Evolutionary conservation across 2,113 vertebrate genomes (phyloP).

Genomic region (Ginglymostoma cirratum): DNA sequence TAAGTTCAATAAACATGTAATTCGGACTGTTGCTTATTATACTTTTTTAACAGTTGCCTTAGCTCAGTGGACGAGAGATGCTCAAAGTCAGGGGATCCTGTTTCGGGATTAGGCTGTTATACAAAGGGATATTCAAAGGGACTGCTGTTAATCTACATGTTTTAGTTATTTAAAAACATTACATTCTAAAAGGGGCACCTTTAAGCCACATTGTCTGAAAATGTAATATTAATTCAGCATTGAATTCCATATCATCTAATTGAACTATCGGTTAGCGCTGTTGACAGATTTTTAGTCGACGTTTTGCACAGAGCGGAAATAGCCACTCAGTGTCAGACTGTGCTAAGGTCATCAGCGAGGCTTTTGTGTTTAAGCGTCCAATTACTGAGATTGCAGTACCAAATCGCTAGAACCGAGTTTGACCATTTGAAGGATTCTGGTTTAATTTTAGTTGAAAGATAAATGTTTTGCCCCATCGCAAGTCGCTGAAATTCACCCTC

Average conservation of each 20-base stretch:
- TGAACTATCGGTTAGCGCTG: not conserved
- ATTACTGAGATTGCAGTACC: not conserved
- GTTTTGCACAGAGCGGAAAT: not conserved
- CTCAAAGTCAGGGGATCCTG: not conserved
- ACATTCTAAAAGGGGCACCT: not conserved
- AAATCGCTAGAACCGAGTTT: not conserved
- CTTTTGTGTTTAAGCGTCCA: not conserved
- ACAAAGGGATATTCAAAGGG: not conserved
- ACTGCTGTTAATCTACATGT: not conserved
- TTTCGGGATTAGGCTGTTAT: not conserved
- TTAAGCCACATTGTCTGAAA: not conserved
- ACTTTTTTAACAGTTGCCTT: not conserved
- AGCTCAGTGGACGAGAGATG: no score
- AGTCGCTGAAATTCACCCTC: no score
- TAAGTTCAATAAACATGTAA: slow-evolving; percentile 84
- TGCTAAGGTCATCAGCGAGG: not conserved
- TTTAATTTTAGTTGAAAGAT: not conserved
- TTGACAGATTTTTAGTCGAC: not conserved
- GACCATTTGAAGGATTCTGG: not conserved
- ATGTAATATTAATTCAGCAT: not conserved
- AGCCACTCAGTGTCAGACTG: not conserved
- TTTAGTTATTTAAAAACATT: not conserved
- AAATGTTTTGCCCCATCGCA: not conserved
- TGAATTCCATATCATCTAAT: not conserved
- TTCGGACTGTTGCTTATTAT: slow-evolving; percentile 45